Percentiles rank a stretch among this genome's conserved stretches.
phyloP scores from a whole-genome alignment of 2,113 vertebrate genomes.

The Trochalopteron elliotii region DNA sequence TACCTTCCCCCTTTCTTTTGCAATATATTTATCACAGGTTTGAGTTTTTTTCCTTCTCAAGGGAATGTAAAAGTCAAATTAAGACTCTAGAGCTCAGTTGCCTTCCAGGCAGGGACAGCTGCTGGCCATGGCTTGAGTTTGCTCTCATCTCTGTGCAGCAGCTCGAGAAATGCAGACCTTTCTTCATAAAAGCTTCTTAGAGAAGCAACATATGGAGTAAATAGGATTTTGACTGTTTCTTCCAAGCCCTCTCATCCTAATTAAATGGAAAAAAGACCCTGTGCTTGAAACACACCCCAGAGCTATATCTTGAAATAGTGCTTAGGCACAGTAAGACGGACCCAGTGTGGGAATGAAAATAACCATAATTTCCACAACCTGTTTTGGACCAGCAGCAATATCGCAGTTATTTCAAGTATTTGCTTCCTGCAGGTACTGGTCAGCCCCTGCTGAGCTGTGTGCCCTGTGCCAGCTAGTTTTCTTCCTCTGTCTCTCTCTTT shows the following conservation, averaged over 20 bases:
- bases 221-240: background rate
- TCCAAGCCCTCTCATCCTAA: background rate
- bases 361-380: background rate
- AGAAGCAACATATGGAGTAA: background rate
- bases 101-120: background rate
- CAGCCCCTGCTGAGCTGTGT: background rate
- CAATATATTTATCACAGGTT: background rate
- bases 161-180: background rate
- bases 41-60: background rate
- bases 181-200: background rate
- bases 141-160: background rate
- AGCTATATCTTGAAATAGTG: background rate
- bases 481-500: background rate
- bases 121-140: background rate
- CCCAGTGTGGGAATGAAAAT: background rate
- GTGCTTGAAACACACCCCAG: background rate
- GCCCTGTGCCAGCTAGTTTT: background rate
- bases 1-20: background rate
- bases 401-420: background rate
- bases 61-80: background rate
- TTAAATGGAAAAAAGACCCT: background rate
- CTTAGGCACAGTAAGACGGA: background rate
- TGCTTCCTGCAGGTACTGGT: background rate
- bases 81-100: background rate
- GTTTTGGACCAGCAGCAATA: background rate